Evolutionary conservation across 2,888 invertebrate species (phyloP), one percentile per base, ranked within the genome.

Genomic region (Tinea trinotella): DNA sequence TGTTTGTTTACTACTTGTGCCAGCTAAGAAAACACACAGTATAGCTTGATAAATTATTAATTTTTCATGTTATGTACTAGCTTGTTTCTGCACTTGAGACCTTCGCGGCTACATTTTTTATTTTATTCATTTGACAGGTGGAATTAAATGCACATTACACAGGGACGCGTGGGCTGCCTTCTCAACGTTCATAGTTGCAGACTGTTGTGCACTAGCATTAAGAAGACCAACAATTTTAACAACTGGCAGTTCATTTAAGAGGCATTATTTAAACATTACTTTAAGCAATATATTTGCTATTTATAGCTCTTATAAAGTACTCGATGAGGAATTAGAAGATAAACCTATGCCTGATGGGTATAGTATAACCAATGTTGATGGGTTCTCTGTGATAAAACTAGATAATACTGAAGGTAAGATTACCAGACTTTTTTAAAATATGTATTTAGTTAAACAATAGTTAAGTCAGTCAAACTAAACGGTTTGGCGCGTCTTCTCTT

Each of bases 91-190:
- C n/a, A n/a, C n/a, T n/a, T n/a, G n/a, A n/a, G n/a, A n/a, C n/a
- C n/a, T n/a, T n/a, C n/a, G n/a, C n/a, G n/a, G n/a, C n/a, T n/a
- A n/a, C n/a, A n/a, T n/a, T n/a, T n/a, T n/a, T n/a, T n/a, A n/a
- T n/a, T n/a, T n/a, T n/a, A n/a, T n/a, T n/a, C n/a, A n/a, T n/a
- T n/a, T n/a, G n/a, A n/a, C 65, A 85, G 85, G 80, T 22, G 71
- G 67, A 54, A 85, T 85, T 55, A 84, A 85, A 59, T 81, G 83
- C 54, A 85, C 84, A 17, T 65, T 85, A 6, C 85, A 85, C 55
- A 72, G 84, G 67, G 84, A 85, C 67, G 83, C 80, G n/a, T 85
- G 84, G 85, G 69, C 73, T 2, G 64, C 66, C 57, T 83, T 85
- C 58, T 76, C 84, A 19, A 60, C 74, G 54, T 85, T 82, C 56